Evolutionary conservation across 2,888 invertebrate genomes (phyloP), one percentile per base, ranked within the genome.

Genomic region (Eupsilia transversa): DNA sequence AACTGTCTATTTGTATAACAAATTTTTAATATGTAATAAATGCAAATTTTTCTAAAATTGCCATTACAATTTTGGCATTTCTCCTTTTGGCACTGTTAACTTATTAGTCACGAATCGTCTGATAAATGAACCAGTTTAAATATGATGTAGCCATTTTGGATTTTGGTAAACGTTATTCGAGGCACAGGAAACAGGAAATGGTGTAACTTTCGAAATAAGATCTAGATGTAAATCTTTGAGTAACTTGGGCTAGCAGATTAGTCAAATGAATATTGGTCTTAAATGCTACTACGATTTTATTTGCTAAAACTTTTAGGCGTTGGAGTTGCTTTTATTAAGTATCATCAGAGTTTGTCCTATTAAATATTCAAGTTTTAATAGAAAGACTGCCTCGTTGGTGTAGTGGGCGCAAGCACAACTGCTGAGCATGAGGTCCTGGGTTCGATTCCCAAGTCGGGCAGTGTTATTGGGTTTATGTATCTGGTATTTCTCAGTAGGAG

Each of bases 141-240:
- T 46, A 46, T 20, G 46, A 46, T 20, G 46, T 17, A 20, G 7
- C 20, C 46, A 46, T 46, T 57, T 64, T 17, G 17, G 12, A 10
- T 71, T 73, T 63, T 17, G 7, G 30, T 70, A 30, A 41, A 10
- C 27, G n/a, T 60, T 6, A 17, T 56, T 77, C 33, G 12, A 46
- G 7, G 14, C 60, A 56, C 54, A 60, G 38, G 52, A 52, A n/a
- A 52, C 52, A n/a, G 52, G 61, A 78, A 61, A 57, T 66, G 9
- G 14, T 57, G 0, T 57, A 17, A 49, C 68, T 77, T 67, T 77
- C 49, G 27, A 77, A 67, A 77, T 49, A 27, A 49, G 2, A 57
- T 43, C 14, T 65, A 77, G 57, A 27, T 27, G 5, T 41, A 33
- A 41, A 27, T 27, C 4, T 33, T 2, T 17, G 10, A 30, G 30